Base-by-base conservation (phyloP, 2,888 invertebrate species). In the Bedellia somnulentella region DNA sequence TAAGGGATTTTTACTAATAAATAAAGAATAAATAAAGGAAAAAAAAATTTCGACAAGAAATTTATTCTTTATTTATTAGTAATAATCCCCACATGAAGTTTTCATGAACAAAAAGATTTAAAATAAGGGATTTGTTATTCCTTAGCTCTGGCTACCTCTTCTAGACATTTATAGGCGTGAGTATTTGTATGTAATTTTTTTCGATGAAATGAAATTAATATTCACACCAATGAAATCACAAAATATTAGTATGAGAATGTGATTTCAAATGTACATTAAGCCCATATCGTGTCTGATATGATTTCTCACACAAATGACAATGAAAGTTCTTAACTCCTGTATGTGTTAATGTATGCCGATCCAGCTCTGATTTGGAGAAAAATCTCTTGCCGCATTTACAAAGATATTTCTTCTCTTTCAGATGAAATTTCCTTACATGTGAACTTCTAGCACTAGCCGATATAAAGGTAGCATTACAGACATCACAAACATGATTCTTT, bases 301-400 rank as follows among this genome's bases (percentile, higher is more conserved):
- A 70, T 27, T 76, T 77, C 32, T 70, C 64, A 48, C 76, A 77
- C 22, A 68, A 35, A 38, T 73, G 64, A 35, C 76, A 77, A 33
- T 73, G 71, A 32, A 68, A 77, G 29, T 76, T 75, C 37, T 76
- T 76, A 0, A 67, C 68, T 1, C 75, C 77, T 0, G 75, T 73
- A 31, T 77, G 77, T 0, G 71, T 71, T 5, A 76, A 37, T 1
- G 57, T 63, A 46, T 77, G 77, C 29, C 73, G 48, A 32, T 70
- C 63, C 27, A 76, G 40, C 35, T 73, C 73, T 0, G 70, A 73
- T 41, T 70, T 70, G 0, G 73, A 70, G 37, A 73, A 75, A 39
- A 75, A 77, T 15, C 66, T 47, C 35, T 75, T 76, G 0, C 56
- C 61, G 22, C 77, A 77, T 15, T 71, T 71, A 40, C 77, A 77